Evolutionary conservation across 2,888 invertebrate genomes (phyloP).

Genomic region (Acanthoscelides obtectus): DNA sequence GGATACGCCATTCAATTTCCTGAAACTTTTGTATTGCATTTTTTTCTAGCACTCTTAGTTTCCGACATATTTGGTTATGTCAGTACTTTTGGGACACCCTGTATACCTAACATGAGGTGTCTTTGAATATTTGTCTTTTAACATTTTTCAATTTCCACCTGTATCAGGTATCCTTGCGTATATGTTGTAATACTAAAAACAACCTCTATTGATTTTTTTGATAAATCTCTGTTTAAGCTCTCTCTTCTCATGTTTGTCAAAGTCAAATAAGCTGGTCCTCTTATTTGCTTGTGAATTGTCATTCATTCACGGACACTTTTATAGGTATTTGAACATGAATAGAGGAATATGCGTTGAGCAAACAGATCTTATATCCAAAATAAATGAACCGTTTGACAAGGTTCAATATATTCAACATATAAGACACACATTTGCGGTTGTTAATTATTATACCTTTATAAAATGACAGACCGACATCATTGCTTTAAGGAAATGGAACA

Average conservation of each 20-base stretch:
- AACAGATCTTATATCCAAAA: neutral
- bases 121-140: neutral
- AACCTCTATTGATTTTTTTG: slow-evolving; percentile 31
- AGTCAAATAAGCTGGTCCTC: slow-evolving; percentile 27
- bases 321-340: neutral
- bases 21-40: too few species aligned
- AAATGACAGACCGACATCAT: too few species aligned
- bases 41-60: too few species aligned
- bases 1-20: too few species aligned
- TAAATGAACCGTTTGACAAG: neutral
- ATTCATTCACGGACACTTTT: slow-evolving; percentile 20
- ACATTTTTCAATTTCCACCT: neutral
- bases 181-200: slow-evolving; percentile 20
- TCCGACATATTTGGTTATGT: too few species aligned
- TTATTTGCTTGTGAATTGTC: slow-evolving; percentile 36
- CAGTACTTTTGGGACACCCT: too few species aligned
- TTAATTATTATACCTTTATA: neutral
- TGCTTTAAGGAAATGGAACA: too few species aligned
- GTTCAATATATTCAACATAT: neutral
- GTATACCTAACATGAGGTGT: neutral
- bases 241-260: slow-evolving; percentile 27
- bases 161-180: neutral
- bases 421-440: neutral
- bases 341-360: neutral
- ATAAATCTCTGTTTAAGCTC: slow-evolving; percentile 27